Conservation (phyloP, 1,140 invertebrate genomes). For the Lamellibrachia luymesi region DNA sequence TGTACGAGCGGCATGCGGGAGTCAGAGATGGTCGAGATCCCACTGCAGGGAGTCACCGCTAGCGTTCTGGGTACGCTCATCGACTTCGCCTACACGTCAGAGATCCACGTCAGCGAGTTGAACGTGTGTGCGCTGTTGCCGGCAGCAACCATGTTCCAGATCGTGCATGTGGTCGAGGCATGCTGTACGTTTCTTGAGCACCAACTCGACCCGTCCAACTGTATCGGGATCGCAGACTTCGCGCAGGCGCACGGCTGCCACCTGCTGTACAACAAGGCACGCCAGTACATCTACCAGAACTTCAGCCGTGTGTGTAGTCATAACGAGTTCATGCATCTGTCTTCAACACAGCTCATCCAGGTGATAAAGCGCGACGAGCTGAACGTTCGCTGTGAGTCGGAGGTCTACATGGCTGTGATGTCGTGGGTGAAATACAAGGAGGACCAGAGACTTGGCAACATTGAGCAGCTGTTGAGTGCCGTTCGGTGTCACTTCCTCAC, state of each 20-base stretch:
- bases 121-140: slow-evolving; percentile 86
- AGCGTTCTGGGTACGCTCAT: slow-evolving; percentile 80
- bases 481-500: slow-evolving; percentile 88
- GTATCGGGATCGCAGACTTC: slow-evolving; percentile 88
- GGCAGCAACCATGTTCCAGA: slow-evolving; percentile 92
- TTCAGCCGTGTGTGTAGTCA: slow-evolving; percentile 86
- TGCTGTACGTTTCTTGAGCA: slow-evolving; percentile 87
- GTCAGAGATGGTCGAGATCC: slow-evolving; percentile 79
- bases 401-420: slow-evolving; percentile 85
- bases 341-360: slow-evolving; percentile 73
- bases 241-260: slow-evolving; percentile 86
- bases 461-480: slow-evolving; percentile 81
- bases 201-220: slow-evolving; percentile 88
- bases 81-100: slow-evolving; percentile 88
- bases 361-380: slow-evolving; percentile 83
- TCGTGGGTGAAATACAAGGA: slow-evolving; percentile 87
- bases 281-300: slow-evolving; percentile 85
- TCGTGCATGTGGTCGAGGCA: slow-evolving; percentile 84
- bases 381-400: slow-evolving; percentile 84
- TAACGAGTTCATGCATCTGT: slow-evolving; percentile 85
- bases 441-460: slow-evolving; percentile 76
- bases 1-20: slow-evolving; percentile 85
- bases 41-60: slow-evolving; percentile 82
- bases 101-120: slow-evolving; percentile 82
- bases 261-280: slow-evolving; percentile 79